phyloP scores from a whole-genome alignment of 64 coral and sea anemone genomes.

The Actinia tenebrosa region DNA sequence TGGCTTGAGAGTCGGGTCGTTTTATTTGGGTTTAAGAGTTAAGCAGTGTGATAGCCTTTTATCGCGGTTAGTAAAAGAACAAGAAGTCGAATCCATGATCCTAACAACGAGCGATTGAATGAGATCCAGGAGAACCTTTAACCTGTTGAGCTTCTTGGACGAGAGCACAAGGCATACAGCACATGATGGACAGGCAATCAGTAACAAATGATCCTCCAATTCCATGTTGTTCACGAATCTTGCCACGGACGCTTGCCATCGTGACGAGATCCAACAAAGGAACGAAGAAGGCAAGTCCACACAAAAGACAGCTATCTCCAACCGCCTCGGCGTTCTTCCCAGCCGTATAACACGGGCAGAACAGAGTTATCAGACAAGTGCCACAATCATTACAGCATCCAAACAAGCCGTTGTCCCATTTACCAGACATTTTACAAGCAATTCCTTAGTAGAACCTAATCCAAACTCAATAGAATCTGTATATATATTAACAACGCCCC shows the following conservation, averaged over 20 bases:
- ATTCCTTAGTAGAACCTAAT: too few species aligned
- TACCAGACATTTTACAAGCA: background rate
- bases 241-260: conserved; percentile 74
- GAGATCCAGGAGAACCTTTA: conserved; percentile 54
- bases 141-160: conserved; percentile 86
- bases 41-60: background rate
- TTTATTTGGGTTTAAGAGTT: background rate
- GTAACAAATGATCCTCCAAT: conserved; percentile 64
- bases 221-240: conserved; percentile 73
- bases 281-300: conserved; percentile 51
- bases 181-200: conserved; percentile 41
- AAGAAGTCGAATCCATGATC: background rate
- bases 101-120: conserved; percentile 69
- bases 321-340: conserved; percentile 93
- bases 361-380: conserved; percentile 56
- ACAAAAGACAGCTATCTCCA: conserved; percentile 71
- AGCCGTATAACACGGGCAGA: conserved; percentile 63
- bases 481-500: too few species aligned
- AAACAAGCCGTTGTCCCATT: conserved; percentile 73
- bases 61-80: background rate
- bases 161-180: conserved; percentile 58
- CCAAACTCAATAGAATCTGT: too few species aligned
- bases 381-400: conserved; percentile 84
- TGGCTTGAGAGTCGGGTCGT: background rate
- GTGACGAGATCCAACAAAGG: conserved; percentile 50